Evolutionary conservation across 1,140 invertebrate species (phyloP).

Genomic region (Aphidius ervi): DNA sequence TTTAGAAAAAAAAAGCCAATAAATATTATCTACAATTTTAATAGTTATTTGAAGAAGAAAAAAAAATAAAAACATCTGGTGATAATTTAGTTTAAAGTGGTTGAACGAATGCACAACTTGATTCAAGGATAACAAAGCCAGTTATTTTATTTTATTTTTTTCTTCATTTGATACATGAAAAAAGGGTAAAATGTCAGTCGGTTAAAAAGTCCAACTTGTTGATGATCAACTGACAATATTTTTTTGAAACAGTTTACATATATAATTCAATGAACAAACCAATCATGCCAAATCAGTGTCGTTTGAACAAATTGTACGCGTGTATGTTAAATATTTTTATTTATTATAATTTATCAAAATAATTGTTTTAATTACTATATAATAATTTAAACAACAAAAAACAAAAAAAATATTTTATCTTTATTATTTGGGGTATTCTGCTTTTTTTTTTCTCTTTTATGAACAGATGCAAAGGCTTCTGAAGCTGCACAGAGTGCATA

Average conservation of each 20-base stretch:
- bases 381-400: neutral
- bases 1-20: no score
- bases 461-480: constrained; percentile 75
- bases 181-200: no score
- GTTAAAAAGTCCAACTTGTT: no score
- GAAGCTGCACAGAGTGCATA: constrained; percentile 84
- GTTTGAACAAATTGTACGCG: constrained; percentile 20
- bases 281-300: constrained; percentile 33
- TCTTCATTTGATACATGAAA: no score
- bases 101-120: no score
- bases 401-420: neutral
- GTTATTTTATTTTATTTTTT: no score
- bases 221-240: no score
- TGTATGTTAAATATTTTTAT: constrained; percentile 2
- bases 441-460: constrained; percentile 16
- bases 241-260: no score
- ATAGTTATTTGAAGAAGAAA: neutral
- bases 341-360: no score
- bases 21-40: no score
- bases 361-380: neutral
- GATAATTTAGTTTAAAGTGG: neutral
- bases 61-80: constrained; percentile 2
- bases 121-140: no score
- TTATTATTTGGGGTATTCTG: constrained; percentile 15
- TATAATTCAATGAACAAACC: neutral